Evolutionary conservation across 2,888 invertebrate species (phyloP), one percentile per base, ranked within the genome.

Genomic region (Hylaea fasciaria): DNA sequence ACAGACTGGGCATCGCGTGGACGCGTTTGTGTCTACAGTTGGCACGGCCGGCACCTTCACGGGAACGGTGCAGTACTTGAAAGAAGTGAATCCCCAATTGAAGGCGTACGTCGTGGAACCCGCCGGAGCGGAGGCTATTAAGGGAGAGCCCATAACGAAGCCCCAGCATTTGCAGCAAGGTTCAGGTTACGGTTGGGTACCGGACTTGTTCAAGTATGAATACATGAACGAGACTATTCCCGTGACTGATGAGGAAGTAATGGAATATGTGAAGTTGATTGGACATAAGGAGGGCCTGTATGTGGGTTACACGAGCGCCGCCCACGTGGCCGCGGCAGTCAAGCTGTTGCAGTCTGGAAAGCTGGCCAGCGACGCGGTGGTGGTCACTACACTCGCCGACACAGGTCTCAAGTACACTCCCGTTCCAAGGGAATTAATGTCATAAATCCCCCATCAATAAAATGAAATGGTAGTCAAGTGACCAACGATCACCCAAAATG

Each of bases 281-380:
- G 91, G 91, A 10, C 76, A 82, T 60, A 88, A 87, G 66, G 91
- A 92, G 65, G 91, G 91, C 14, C 59, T 92, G 59, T 92, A 82
- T 64, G 88, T 91, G 35, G 91, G 91, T 4, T 92, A 89, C 68
- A 91, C 92, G 5, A 91, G 91, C 55, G 92, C 84, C 0, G 91
- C 91, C 1, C 91, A 91, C 58, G 85, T 91, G 9, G 91, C 91
- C 7, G 92, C 90, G 0, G 91, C 91, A 0, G 86, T 89, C 5
- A 84, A 87, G 52, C 76, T 92, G 37, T 64, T 92, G 59, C 70
- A 86, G 44, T 90, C 91, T 0, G 91, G 92, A 0, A 68, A 71
- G 55, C 62, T 92, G 28, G 86, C 89, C 0, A 68, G 81, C 37
- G 86, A 90, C 65, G 80, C 92, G 1, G 91, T 91, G 87, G 85